A percentile compares a stretch with the other conserved stretches of the same genome.
These are phyloP conservation scores for Lagodon rhomboides DNA, from an alignment of 2,797 vertebrate species.

Conservation along the genomic window DNA sequence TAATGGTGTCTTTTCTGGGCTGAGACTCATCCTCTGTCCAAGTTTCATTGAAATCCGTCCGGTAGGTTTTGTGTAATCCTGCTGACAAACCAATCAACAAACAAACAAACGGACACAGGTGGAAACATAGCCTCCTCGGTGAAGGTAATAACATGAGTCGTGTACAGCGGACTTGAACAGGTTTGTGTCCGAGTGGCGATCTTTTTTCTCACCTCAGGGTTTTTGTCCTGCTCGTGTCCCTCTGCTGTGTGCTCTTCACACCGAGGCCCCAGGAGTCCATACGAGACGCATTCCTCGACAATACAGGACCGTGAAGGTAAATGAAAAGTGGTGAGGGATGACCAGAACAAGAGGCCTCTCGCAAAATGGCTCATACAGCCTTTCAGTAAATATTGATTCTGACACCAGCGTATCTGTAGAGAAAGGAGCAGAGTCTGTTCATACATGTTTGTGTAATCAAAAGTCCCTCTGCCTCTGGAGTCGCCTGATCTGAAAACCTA, in stretches of 20 bases:
- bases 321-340: not conserved
- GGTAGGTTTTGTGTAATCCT: too few species aligned
- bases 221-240: conserved; percentile 29
- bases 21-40: too few species aligned
- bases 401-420: not conserved
- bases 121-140: too few species aligned
- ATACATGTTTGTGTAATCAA: conserved; percentile 20
- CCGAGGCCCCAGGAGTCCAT: conserved; percentile 14
- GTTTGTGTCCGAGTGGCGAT: conserved; percentile 9
- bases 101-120: too few species aligned
- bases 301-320: not conserved
- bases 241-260: conserved; percentile 12
- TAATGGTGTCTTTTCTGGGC: too few species aligned
- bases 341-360: not conserved
- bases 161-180: too few species aligned
- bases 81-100: too few species aligned
- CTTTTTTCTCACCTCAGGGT: conserved; percentile 22
- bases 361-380: not conserved
- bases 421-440: not conserved
- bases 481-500: conserved; percentile 20
- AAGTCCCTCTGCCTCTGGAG: conserved; percentile 1
- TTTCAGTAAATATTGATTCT: not conserved
- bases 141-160: too few species aligned
- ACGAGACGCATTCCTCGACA: conserved; percentile 16
- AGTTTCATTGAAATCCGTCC: too few species aligned